phyloP scores from a whole-genome alignment of 2,888 invertebrate genomes.

The Antheraea assamensis region DNA sequence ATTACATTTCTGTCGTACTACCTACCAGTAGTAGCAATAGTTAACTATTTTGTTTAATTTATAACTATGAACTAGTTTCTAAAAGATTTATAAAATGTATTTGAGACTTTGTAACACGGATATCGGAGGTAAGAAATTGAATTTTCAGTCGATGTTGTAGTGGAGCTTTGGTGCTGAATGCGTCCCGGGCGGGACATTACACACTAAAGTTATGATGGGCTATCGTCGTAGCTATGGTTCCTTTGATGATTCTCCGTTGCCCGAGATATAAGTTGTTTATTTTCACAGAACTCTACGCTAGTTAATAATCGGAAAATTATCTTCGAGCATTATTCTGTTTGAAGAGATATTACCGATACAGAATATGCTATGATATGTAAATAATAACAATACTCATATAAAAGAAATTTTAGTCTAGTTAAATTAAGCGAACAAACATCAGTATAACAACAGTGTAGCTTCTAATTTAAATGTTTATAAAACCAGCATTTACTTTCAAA shows the following conservation, averaged over 20 bases:
- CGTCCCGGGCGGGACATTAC: slow-evolving; percentile 70
- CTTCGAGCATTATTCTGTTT: not conserved
- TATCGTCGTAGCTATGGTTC: slow-evolving; percentile 40
- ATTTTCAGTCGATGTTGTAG: slow-evolving; percentile 61
- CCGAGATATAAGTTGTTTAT: slow-evolving; percentile 30
- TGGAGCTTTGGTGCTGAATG: slow-evolving; percentile 74
- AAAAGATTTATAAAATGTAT: not conserved
- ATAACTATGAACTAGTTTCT: not conserved
- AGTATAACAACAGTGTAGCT: not conserved
- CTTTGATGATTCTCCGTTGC: slow-evolving; percentile 33
- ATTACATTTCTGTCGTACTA: not conserved
- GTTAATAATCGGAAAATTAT: not conserved
- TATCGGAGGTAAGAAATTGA: slow-evolving; percentile 77
- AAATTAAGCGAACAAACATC: not conserved
- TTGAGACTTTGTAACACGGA: slow-evolving; percentile 33
- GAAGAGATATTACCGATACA: not conserved
- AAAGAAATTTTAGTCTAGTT: not conserved
- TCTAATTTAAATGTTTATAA: too few relatives aligned
- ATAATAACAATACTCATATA: not conserved
- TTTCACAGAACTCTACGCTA: slow-evolving; percentile 30
- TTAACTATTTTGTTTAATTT: not conserved
- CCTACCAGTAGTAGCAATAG: not conserved
- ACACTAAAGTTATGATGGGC: slow-evolving; percentile 60
- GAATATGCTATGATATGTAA: not conserved
- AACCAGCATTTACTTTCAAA: not conserved